These are phyloP conservation scores for Aramus guarauna DNA, from an alignment of 2,113 vertebrate species.

Conservation along the genomic window DNA sequence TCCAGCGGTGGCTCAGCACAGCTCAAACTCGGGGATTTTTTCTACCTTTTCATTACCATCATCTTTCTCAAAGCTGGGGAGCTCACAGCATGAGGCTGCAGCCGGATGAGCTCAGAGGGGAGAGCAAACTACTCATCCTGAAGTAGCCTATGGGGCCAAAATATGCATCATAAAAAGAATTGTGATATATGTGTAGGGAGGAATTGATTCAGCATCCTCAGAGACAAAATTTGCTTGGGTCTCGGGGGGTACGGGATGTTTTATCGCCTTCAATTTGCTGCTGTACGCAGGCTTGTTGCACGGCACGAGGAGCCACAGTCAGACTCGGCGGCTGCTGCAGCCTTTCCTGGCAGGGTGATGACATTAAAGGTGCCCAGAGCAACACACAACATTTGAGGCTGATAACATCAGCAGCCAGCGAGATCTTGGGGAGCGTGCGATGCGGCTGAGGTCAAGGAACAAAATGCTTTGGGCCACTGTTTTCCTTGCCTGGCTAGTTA, in stretches of 20 bases:
- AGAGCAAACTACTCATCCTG: neutral
- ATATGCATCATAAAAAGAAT: rapidly evolving
- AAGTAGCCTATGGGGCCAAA: neutral
- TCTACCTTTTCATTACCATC: neutral
- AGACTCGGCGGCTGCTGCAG: neutral
- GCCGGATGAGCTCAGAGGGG: neutral
- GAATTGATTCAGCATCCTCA: neutral
- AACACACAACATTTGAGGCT: neutral
- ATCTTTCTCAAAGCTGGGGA: neutral
- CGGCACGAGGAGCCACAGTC: neutral
- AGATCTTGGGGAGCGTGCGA: neutral
- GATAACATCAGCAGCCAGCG: neutral
- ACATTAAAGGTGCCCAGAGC: neutral
- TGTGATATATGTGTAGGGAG: rapidly evolving
- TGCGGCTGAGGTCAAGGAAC: neutral
- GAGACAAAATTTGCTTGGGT: neutral
- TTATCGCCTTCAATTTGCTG: neutral
- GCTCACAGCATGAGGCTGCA: rapidly evolving
- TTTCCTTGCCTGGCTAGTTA: constrained; percentile 11
- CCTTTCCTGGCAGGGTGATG: neutral
- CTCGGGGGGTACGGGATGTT: rapidly evolving
- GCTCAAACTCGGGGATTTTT: neutral
- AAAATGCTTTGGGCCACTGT: neutral
- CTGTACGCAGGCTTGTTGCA: neutral
- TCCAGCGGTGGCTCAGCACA: neutral